Conservation (phyloP, 92 coral and sea anemone genomes). For the Pocillopora grandis region DNA sequence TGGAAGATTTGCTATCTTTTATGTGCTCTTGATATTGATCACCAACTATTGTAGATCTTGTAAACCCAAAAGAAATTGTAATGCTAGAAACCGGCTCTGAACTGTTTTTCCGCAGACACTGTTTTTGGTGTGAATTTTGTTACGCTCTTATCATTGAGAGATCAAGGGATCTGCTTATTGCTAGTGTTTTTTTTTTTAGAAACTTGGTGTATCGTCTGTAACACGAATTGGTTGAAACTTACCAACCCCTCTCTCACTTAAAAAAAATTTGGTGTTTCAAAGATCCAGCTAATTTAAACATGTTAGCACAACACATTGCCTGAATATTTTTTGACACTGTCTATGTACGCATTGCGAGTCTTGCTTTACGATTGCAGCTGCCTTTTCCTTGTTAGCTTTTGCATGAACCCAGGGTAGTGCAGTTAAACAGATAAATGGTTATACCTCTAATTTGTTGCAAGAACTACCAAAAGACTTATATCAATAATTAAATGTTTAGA, state of each 20-base stretch:
- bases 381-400: not conserved
- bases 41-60: not conserved
- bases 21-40: slow-evolving; percentile 15
- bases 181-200: not conserved
- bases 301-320: not conserved
- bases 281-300: slow-evolving; percentile 23
- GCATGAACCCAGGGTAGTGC: not conserved
- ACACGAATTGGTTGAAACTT: not conserved
- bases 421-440: slow-evolving; percentile 16
- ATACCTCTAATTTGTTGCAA: slow-evolving; percentile 2
- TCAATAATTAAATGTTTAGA: slow-evolving; percentile 30
- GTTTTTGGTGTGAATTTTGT: not conserved
- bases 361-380: slow-evolving; percentile 14
- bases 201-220: slow-evolving; percentile 6
- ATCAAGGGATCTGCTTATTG: slow-evolving; percentile 25
- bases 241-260: not conserved
- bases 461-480: not conserved
- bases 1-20: slow-evolving; percentile 14
- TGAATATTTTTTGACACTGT: slow-evolving; percentile 4
- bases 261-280: not conserved
- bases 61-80: not conserved
- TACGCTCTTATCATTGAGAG: not conserved
- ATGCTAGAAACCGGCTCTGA: not conserved
- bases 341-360: not conserved
- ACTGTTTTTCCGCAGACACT: not conserved